phyloP scores from a whole-genome alignment of 2,888 invertebrate species.

The Chymomyza amoena region DNA sequence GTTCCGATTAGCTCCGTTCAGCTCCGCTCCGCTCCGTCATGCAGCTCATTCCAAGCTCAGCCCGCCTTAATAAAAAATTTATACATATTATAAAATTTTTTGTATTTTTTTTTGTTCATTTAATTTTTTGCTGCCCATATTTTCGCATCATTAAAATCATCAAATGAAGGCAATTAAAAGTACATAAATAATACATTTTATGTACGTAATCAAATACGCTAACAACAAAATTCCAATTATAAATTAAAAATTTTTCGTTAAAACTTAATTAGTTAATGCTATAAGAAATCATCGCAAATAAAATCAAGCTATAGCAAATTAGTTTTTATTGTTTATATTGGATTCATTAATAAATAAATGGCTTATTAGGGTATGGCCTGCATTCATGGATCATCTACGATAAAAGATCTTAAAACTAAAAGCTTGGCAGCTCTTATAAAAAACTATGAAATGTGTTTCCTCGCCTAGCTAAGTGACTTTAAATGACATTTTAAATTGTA shows the following conservation, averaged over 20 bases:
- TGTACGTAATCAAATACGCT: constrained; percentile 59
- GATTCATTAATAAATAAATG: constrained; percentile 70
- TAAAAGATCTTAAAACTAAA: not conserved
- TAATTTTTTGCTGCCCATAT: constrained; percentile 54
- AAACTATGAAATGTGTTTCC: not conserved
- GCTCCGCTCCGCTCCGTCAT: not conserved
- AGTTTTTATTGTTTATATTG: constrained; percentile 36
- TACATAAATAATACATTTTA: constrained; percentile 71
- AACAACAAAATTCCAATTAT: constrained; percentile 49
- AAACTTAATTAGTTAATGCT: constrained; percentile 63
- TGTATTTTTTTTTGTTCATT: not conserved
- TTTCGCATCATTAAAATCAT: constrained; percentile 70
- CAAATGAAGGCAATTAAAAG: constrained; percentile 74
- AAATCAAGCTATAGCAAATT: constrained; percentile 33
- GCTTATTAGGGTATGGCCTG: constrained; percentile 37
- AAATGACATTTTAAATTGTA: not conserved
- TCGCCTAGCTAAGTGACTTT: not conserved
- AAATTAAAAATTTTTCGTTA: constrained; percentile 68
- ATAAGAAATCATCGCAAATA: constrained; percentile 33
- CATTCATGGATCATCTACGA: not conserved
- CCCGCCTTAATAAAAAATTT: constrained; percentile 46
- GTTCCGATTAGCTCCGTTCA: not conserved
- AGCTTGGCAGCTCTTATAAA: not conserved
- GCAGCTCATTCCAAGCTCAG: not conserved
- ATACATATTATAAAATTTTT: constrained; percentile 61